Evolutionary conservation across 2,797 vertebrate genomes (phyloP).

Genomic region (Atherinosoma microstoma): DNA sequence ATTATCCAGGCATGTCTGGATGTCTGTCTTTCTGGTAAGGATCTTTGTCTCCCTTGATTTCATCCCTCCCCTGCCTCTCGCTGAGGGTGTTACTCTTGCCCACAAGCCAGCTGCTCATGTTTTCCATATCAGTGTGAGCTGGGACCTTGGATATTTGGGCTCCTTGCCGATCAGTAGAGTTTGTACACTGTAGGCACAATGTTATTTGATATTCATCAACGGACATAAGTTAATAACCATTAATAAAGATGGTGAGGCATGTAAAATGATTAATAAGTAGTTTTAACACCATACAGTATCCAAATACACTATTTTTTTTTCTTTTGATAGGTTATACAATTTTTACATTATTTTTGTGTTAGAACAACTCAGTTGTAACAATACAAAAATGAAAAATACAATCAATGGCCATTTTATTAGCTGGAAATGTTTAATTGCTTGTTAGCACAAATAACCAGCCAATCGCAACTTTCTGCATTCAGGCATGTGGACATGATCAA

Average conservation of each 20-base stretch:
- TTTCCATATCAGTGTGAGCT: conserved; percentile 36
- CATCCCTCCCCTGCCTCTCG: conserved; percentile 13
- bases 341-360: neutral
- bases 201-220: neutral
- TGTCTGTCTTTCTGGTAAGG: conserved; percentile 38
- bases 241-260: neutral
- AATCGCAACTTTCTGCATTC: too few relatives aligned
- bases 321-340: too few relatives aligned
- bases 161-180: neutral
- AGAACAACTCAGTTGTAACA: neutral
- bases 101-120: conserved; percentile 47
- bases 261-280: neutral
- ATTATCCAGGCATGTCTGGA: conserved; percentile 12
- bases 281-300: neutral
- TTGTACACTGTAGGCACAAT: neutral
- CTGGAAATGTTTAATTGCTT: too few relatives aligned
- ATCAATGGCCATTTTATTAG: too few relatives aligned
- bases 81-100: conserved; percentile 9
- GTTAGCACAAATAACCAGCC: too few relatives aligned
- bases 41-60: conserved; percentile 28
- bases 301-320: neutral
- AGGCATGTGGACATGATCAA: too few relatives aligned
- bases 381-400: too few relatives aligned
- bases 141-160: conserved; percentile 25
- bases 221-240: too few relatives aligned